phyloP scores from a whole-genome alignment of 2,113 vertebrate genomes.

The Ascaphus truei region DNA sequence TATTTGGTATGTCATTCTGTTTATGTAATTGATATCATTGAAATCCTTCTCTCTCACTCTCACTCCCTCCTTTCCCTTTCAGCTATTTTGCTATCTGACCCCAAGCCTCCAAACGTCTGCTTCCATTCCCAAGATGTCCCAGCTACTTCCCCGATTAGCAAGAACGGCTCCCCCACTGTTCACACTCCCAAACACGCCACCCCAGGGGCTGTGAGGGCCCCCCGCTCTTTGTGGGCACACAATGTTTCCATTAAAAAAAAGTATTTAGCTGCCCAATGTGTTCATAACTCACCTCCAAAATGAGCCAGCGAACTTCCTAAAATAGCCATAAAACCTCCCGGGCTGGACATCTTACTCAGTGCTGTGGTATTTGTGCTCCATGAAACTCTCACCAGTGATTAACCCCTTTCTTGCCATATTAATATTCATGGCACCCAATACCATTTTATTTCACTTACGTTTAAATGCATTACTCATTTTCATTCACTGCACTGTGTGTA shows the following conservation, averaged over 20 bases:
- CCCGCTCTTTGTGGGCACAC: not conserved
- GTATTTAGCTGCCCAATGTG: conserved; percentile 3
- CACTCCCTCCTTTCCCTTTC: too few species aligned
- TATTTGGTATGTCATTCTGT: too few species aligned
- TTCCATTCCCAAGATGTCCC: not conserved
- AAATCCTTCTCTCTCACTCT: too few species aligned
- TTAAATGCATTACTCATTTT: too few species aligned
- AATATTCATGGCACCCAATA: too few species aligned
- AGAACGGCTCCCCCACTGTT: conserved; percentile 6
- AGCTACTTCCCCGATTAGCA: not conserved
- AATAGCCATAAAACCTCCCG: conserved; percentile 28
- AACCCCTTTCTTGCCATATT: not conserved
- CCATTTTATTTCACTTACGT: too few species aligned
- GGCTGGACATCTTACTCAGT: conserved; percentile 23
- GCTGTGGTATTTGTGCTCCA: conserved; percentile 25
- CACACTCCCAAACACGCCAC: conserved; percentile 27
- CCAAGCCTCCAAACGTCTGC: too few species aligned
- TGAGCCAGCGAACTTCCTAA: conserved; percentile 35
- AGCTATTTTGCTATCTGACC: too few species aligned
- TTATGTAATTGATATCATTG: too few species aligned
- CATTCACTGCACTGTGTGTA: too few species aligned
- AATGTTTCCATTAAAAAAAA: conserved; percentile 31
- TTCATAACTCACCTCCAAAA: conserved; percentile 18
- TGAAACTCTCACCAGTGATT: not conserved
- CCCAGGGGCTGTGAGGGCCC: not conserved